Percentiles rank a stretch among this genome's conserved stretches.
These are phyloP conservation scores for Thymelicus acteon DNA, from an alignment of 2,888 invertebrate genomes.

Conservation along the genomic window DNA sequence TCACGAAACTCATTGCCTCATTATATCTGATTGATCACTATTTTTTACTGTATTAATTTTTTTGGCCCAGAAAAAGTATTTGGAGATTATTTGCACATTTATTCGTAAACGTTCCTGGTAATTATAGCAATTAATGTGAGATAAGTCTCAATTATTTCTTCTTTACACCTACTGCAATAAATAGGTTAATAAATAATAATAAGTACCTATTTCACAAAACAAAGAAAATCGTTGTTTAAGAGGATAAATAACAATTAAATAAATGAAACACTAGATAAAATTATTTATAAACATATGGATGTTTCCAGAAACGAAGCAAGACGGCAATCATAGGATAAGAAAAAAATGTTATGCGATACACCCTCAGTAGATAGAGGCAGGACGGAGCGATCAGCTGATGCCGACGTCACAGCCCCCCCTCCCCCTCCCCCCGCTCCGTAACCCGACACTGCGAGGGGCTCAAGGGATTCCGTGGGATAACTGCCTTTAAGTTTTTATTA, in stretches of 20 bases:
- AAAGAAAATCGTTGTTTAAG: no score
- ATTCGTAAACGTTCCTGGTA: no score
- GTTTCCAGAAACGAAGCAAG: no score
- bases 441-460: slow-evolving; percentile 27
- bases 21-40: not conserved
- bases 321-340: not conserved
- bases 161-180: no score
- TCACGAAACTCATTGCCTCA: not conserved
- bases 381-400: slow-evolving; percentile 17
- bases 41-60: not conserved
- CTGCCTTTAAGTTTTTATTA: slow-evolving; percentile 31
- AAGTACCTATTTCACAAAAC: no score
- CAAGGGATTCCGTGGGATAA: slow-evolving; percentile 27
- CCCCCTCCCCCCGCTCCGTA: not conserved
- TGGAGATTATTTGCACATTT: no score
- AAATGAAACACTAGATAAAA: no score
- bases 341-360: slow-evolving; percentile 4
- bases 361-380: not conserved
- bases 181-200: no score
- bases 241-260: no score
- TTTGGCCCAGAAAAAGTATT: not conserved
- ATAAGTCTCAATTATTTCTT: no score
- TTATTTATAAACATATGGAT: no score
- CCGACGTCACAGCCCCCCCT: slow-evolving; percentile 1
- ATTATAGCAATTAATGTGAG: no score